Evolutionary conservation across 37 sponge, comb jelly and placozoan genomes (phyloP).

Genomic region (Oscarella lobularis): DNA sequence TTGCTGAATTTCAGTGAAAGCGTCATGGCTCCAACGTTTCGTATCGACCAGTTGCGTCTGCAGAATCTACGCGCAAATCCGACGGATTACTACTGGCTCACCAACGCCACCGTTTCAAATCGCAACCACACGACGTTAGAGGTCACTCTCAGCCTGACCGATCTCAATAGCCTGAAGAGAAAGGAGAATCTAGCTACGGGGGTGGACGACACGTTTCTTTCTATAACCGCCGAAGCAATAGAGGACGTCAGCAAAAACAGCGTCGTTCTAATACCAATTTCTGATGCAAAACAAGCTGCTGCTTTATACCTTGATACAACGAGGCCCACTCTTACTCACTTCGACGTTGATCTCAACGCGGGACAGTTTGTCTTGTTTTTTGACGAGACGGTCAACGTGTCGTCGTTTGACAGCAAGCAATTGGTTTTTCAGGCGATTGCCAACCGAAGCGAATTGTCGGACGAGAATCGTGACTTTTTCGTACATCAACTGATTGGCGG

Average conservation of each 20-base stretch:
- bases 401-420: conserved; percentile 7
- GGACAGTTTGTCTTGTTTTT: neutral
- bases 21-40: neutral
- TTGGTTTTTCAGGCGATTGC: conserved; percentile 35
- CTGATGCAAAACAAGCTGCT: conserved; percentile 9
- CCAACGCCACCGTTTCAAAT: neutral
- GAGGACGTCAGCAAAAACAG: conserved; percentile 37
- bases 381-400: neutral
- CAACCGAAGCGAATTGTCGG: neutral
- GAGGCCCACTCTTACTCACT: neutral
- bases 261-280: conserved; percentile 21
- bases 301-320: neutral
- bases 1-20: conserved; percentile 61
- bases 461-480: neutral
- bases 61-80: neutral
- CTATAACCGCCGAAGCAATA: conserved; percentile 54
- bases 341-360: neutral
- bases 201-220: conserved; percentile 36
- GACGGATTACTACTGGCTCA: neutral
- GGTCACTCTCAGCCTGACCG: conserved; percentile 57
- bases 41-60: neutral
- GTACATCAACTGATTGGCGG: conserved; percentile 16
- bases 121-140: neutral
- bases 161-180: conserved; percentile 54
- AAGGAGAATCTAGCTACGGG: conserved; percentile 32